Evolutionary conservation across 2,888 invertebrate species (phyloP), one percentile per base, ranked within the genome.

Genomic region (Timema podura): DNA sequence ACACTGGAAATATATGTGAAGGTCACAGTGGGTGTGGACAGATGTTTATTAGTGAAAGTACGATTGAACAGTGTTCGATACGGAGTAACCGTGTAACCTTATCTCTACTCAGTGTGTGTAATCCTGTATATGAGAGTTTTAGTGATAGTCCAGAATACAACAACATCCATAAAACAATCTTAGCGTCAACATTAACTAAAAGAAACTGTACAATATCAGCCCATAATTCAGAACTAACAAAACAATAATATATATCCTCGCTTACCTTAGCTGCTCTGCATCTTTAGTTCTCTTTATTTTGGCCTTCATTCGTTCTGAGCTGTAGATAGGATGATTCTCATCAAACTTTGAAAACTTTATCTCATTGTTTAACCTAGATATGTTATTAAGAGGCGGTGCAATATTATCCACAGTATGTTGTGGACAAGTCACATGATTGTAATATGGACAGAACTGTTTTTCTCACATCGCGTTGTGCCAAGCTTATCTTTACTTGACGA

Each of bases 331-430:
- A 80, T 86, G 85, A 76, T 85, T 81, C 75, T 85, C 83, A 69
- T 74, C 73, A 44, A 83, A 81, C 77, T 82, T 82, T 70, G 79
- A 11, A 6, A 13, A 80, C 75, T 81, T 82, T 74, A 79, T 74
- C 44, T 79, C 79, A 73, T 82, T 80, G 74, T 82, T 81, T 82
- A 83, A 74, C 81, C 81, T 73, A 79, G 78, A 73, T 76, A 30
- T 30, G 30, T 78, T 73, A 73, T 79, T 72, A 75, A 76, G 76
- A 70, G 77, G 80, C 71, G 80, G 80, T 61, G 85, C 84, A 77
- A 92, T 88, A 80, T 87, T 90, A 79, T 94, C 93, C 7, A 96
- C 85, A 82, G n/a, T 93, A 94, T 61, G 91, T 90, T n/a, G 95
- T 93, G 6, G 95, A 88, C 73, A 96, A 85, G 79, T 92, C 88